Conservation (phyloP, 2,797 vertebrate genomes). For the Chrysolophus pictus region DNA sequence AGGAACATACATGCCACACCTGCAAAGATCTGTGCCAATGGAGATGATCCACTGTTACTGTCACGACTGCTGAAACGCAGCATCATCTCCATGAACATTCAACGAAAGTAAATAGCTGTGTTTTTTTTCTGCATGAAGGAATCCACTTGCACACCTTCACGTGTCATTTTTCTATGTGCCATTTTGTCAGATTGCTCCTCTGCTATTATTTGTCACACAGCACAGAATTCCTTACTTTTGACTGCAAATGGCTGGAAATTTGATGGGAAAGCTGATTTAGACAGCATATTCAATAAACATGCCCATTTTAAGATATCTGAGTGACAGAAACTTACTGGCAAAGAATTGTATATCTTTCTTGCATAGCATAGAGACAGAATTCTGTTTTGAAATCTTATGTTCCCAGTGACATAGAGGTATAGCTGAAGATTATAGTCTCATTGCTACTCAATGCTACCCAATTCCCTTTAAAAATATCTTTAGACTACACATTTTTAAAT, state of each 20-base stretch:
- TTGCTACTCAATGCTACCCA: background rate
- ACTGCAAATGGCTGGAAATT: slow-evolving; percentile 73
- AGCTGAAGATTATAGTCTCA: slow-evolving; percentile 26
- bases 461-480: slow-evolving; percentile 19
- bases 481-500: background rate
- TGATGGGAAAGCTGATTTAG: slow-evolving; percentile 72
- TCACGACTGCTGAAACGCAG: no score
- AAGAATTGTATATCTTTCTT: slow-evolving; percentile 31
- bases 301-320: slow-evolving; percentile 39
- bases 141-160: no score
- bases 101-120: no score
- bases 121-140: no score
- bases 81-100: no score
- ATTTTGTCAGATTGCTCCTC: no score
- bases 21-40: no score
- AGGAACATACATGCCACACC: no score
- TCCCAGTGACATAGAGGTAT: background rate
- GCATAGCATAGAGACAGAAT: slow-evolving; percentile 34
- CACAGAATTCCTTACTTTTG: slow-evolving; percentile 59
- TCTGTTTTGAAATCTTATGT: slow-evolving; percentile 42
- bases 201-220: no score
- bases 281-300: slow-evolving; percentile 63
- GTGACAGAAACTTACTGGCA: slow-evolving; percentile 51
- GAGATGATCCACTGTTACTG: no score
- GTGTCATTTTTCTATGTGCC: no score